Evolutionary conservation across 2,888 invertebrate genomes (phyloP).

Genomic region (Troilus luridus): DNA sequence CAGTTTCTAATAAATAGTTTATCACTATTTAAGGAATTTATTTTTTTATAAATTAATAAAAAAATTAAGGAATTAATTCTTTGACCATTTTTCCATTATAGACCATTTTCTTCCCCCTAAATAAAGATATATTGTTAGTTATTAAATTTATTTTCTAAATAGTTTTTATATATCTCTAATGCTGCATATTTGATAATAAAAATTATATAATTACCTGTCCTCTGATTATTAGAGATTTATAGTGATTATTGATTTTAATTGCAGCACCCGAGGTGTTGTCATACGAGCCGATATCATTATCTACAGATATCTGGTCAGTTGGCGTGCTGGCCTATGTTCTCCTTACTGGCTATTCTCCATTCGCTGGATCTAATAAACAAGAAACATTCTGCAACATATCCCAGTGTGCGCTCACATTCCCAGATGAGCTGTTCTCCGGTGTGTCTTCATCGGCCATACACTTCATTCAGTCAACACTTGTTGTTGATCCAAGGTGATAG

Average conservation of each 20-base stretch:
- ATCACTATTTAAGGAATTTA: no score
- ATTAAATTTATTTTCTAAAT: not conserved
- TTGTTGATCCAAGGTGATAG: constrained; percentile 91
- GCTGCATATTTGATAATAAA: not conserved
- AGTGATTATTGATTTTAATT: constrained; percentile 65
- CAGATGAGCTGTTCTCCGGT: constrained; percentile 89
- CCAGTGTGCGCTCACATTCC: constrained; percentile 93
- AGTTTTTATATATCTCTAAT: not conserved
- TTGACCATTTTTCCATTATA: no score
- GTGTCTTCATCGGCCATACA: constrained; percentile 89
- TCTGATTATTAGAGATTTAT: not conserved
- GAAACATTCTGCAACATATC: constrained; percentile 98
- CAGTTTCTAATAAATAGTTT: no score
- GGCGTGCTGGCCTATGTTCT: constrained; percentile 95
- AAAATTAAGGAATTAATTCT: no score
- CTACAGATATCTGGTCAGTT: constrained; percentile 97
- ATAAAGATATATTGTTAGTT: not conserved
- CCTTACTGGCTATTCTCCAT: constrained; percentile 94
- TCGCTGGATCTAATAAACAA: constrained; percentile 95
- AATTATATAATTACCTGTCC: no score
- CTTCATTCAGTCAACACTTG: constrained; percentile 90
- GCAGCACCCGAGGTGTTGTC: constrained; percentile 93
- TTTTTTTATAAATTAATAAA: no score
- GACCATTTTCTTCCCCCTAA: not conserved
- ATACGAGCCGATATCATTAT: constrained; percentile 92